These are phyloP conservation scores for Galeruca laticollis DNA, from an alignment of 2,888 invertebrate species.

Conservation along the genomic window DNA sequence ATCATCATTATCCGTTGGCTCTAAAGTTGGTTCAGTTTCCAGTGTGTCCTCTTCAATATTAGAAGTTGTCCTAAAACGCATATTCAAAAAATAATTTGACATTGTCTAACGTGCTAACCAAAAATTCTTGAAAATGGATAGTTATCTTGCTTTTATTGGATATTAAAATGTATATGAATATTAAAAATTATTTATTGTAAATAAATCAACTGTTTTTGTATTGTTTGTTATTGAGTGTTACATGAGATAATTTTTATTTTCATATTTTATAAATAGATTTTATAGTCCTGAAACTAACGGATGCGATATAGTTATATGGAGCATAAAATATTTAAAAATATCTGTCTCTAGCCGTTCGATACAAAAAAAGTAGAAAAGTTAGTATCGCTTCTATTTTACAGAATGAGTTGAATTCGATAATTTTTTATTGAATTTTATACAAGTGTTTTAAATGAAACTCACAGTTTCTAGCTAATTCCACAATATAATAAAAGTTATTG, in stretches of 20 bases:
- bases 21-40: no score
- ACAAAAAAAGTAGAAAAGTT: conserved; percentile 12
- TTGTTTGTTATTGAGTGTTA: conserved; percentile 21
- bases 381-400: conserved; percentile 3
- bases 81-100: no score
- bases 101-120: no score
- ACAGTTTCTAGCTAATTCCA: no score
- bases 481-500: no score
- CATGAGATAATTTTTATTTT: conserved; percentile 44
- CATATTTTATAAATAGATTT: conserved; percentile 42
- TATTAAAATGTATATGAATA: background rate
- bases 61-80: no score
- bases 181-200: background rate
- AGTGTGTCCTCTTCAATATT: no score
- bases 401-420: background rate
- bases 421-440: background rate
- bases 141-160: background rate
- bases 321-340: conserved; percentile 33
- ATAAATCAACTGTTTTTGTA: conserved; percentile 13
- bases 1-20: no score
- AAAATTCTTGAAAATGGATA: background rate
- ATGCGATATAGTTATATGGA: conserved; percentile 26
- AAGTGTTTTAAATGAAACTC: background rate
- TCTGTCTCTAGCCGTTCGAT: conserved; percentile 14
- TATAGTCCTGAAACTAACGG: conserved; percentile 32